Conservation (phyloP, 2,888 invertebrate genomes). For the Clistopyga incitator region DNA sequence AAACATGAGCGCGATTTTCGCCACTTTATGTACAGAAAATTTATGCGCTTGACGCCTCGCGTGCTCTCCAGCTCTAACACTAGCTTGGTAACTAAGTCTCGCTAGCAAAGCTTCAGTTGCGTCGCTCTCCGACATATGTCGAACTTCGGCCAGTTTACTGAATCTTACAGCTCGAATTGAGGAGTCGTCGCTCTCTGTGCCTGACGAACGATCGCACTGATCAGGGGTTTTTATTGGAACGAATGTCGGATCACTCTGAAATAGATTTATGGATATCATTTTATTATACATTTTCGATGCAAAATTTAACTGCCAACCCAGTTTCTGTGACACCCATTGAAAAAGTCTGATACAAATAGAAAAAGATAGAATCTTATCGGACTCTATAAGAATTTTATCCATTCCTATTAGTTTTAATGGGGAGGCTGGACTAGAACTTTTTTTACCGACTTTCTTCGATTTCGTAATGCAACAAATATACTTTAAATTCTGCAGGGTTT, state of each 20-base stretch:
- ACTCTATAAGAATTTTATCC: too few relatives aligned
- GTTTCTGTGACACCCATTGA: too few relatives aligned
- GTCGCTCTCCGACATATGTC: constrained; percentile 95
- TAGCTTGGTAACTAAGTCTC: constrained; percentile 97
- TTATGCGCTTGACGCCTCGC: constrained; percentile 91
- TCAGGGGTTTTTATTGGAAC: constrained; percentile 94
- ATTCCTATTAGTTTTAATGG: too few relatives aligned
- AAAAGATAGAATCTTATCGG: too few relatives aligned
- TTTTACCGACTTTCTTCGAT: too few relatives aligned
- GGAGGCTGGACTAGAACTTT: too few relatives aligned
- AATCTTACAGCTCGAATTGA: constrained; percentile 94
- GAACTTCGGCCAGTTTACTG: constrained; percentile 95
- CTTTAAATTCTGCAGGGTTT: too few relatives aligned
- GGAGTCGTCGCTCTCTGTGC: constrained; percentile 94
- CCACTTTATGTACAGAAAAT: constrained; percentile 90
- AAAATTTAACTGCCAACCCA: not conserved
- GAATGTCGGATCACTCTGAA: constrained; percentile 95
- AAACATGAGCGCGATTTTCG: constrained; percentile 94
- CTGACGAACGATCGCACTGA: constrained; percentile 89
- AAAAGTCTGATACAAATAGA: too few relatives aligned
- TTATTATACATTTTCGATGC: not conserved
- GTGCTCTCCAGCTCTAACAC: constrained; percentile 92
- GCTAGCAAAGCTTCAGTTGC: constrained; percentile 97
- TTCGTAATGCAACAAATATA: too few relatives aligned
- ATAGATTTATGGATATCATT: constrained; percentile 49